Conservation (phyloP, 2,797 vertebrate species). For the Neosalanx taihuensis region DNA sequence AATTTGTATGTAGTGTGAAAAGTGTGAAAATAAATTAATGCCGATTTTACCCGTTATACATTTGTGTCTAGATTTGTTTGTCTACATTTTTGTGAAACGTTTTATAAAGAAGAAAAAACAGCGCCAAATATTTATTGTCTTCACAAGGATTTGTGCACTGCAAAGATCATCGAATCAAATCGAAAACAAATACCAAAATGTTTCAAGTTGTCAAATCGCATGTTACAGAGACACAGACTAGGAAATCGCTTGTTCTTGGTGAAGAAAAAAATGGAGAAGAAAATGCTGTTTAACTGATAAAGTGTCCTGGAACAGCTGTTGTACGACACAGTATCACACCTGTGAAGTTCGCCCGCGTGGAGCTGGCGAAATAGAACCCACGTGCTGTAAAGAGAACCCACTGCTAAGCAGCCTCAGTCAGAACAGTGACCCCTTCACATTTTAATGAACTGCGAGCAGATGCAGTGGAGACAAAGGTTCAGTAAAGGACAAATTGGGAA, state of each 20-base stretch:
- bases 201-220: not conserved
- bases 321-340: conserved; percentile 54
- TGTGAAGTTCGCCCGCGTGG: conserved; percentile 57
- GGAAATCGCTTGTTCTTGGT: not conserved
- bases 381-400: conserved; percentile 46
- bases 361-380: conserved; percentile 59
- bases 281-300: conserved; percentile 34
- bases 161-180: not conserved
- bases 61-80: too few species aligned
- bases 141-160: too few species aligned
- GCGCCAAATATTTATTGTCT: too few species aligned
- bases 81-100: too few species aligned
- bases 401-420: conserved; percentile 36
- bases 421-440: conserved; percentile 53
- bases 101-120: too few species aligned
- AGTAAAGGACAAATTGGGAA: conserved; percentile 37
- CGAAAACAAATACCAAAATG: not conserved
- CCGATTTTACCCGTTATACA: too few species aligned
- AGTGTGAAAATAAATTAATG: too few species aligned
- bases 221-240: not conserved
- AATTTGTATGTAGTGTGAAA: too few species aligned
- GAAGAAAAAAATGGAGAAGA: not conserved
- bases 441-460: conserved; percentile 60
- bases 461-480: conserved; percentile 46
- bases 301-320: conserved; percentile 59